Evolutionary conservation across 2,797 vertebrate genomes (phyloP).

Genomic region (Cossypha heuglini): DNA sequence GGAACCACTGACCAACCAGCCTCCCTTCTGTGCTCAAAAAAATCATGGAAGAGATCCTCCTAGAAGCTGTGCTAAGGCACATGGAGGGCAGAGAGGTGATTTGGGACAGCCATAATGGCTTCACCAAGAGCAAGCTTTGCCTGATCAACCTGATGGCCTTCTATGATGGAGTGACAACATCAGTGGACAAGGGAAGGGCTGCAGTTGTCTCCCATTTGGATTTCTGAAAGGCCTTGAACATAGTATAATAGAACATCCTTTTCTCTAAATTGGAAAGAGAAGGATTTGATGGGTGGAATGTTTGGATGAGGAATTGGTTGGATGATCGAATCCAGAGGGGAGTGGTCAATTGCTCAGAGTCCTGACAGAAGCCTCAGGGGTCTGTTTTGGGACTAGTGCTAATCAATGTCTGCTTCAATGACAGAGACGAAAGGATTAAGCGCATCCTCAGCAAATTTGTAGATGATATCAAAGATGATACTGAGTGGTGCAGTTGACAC

Average conservation of each 20-base stretch:
- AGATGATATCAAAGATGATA: neutral
- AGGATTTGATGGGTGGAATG: neutral
- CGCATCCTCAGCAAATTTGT: neutral
- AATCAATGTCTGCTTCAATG: neutral
- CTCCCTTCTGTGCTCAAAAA: neutral
- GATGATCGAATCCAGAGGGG: rapidly evolving
- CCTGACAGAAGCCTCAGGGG: neutral
- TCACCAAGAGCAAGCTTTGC: neutral
- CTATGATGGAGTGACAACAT: neutral
- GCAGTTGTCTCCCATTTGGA: neutral
- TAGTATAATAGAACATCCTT: rapidly evolving
- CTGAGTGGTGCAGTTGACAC: neutral
- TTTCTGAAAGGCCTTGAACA: neutral
- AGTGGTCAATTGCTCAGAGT: neutral
- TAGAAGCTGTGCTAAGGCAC: neutral
- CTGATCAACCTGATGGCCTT: neutral
- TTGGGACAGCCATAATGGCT: rapidly evolving
- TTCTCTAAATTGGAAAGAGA: neutral
- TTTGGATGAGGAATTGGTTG: neutral
- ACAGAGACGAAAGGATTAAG: neutral
- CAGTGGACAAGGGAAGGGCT: neutral
- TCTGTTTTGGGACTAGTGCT: neutral
- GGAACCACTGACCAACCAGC: neutral
- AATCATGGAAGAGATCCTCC: neutral
- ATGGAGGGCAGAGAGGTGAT: neutral